Percentiles rank a stretch among this genome's conserved stretches.
phyloP scores from a whole-genome alignment of 2,888 invertebrate species.

The Gortyna flavago region DNA sequence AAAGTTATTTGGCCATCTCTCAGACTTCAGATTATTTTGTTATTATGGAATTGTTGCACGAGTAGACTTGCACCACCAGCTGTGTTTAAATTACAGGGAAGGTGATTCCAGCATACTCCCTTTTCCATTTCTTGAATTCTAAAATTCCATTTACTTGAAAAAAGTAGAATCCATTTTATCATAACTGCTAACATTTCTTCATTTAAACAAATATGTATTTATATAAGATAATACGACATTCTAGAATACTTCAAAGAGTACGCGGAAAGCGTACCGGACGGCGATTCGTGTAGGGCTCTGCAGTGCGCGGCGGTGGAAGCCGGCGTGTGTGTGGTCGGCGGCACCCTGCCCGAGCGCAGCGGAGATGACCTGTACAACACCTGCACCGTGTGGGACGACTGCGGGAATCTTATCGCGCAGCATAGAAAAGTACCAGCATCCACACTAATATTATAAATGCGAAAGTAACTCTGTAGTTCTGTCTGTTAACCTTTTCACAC shows the following conservation, averaged over 20 bases:
- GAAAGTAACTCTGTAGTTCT: not conserved
- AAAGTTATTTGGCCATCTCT: not conserved
- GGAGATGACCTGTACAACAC: slow-evolving; percentile 94
- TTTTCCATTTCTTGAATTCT: not conserved
- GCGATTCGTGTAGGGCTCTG: slow-evolving; percentile 93
- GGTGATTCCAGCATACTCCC: not conserved
- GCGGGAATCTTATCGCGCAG: slow-evolving; percentile 94
- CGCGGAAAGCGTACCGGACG: slow-evolving; percentile 95
- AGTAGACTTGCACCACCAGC: not conserved
- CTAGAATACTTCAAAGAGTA: slow-evolving; percentile 94
- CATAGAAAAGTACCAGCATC: slow-evolving; percentile 93
- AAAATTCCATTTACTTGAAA: not conserved
- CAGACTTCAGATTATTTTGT: not conserved
- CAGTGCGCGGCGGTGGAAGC: slow-evolving; percentile 94
- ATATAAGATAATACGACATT: not conserved
- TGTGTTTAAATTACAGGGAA: not conserved
- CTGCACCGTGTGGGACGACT: slow-evolving; percentile 95
- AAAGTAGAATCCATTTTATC: not conserved
- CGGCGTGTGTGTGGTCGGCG: slow-evolving; percentile 95
- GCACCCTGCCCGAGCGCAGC: slow-evolving; percentile 96
- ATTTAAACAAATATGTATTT: not conserved
- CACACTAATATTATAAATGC: not conserved
- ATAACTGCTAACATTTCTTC: not conserved
- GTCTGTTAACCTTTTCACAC: not conserved
- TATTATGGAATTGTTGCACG: not conserved